These are phyloP conservation scores for Lottia gigantea DNA, from an alignment of 2,888 invertebrate species.

Conservation along the genomic window DNA sequence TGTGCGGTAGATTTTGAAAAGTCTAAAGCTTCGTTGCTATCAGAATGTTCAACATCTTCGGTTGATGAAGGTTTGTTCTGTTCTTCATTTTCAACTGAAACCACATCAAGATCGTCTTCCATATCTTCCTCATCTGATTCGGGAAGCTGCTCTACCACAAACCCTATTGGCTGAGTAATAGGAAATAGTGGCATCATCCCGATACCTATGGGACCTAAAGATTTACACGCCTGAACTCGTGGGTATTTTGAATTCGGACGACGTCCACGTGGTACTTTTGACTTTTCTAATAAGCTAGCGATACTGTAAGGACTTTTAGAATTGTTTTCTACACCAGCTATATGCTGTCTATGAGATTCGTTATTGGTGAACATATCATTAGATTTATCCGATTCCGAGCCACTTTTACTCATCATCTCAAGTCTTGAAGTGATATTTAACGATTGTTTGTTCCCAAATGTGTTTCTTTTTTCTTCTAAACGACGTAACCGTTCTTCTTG, in stretches of 20 bases:
- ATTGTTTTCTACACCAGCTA: constrained; percentile 7
- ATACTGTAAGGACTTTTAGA: constrained; percentile 67
- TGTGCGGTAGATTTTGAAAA: background rate
- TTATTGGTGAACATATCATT: constrained; percentile 14
- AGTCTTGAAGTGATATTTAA: constrained; percentile 6
- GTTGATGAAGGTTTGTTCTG: background rate
- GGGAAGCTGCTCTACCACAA: constrained; percentile 57
- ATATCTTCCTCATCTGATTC: constrained; percentile 13
- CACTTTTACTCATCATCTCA: background rate
- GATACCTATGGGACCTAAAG: constrained; percentile 64
- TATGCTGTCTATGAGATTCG: constrained; percentile 4
- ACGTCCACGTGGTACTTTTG: constrained; percentile 69
- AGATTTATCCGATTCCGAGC: constrained; percentile 15
- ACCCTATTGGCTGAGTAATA: constrained; percentile 70
- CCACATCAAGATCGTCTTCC: constrained; percentile 9
- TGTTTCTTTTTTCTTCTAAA: constrained; percentile 41
- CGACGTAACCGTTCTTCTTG: constrained; percentile 83
- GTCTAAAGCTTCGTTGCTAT: constrained; percentile 8
- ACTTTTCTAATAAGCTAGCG: constrained; percentile 69
- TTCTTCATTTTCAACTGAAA: constrained; percentile 1
- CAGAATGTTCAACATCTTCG: background rate
- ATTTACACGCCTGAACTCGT: constrained; percentile 70
- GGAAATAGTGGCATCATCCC: constrained; percentile 68
- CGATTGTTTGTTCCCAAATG: constrained; percentile 15
- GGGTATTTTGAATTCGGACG: constrained; percentile 71